Conservation (phyloP, 2,888 invertebrate genomes). For the Galeruca laticollis region DNA sequence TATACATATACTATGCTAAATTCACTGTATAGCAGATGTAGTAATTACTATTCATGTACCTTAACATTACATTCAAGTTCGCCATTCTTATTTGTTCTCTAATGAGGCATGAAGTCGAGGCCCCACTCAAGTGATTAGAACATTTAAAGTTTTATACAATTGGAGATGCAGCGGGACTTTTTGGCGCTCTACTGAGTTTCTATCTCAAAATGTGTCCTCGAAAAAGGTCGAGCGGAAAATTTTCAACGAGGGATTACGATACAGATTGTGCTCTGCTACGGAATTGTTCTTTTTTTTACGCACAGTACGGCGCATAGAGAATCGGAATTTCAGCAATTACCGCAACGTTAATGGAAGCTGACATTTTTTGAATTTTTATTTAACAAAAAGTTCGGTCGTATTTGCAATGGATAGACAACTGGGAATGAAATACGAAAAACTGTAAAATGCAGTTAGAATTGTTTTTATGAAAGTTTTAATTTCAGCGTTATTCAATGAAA, state of each 20-base stretch:
- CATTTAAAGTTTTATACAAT: constrained; percentile 17
- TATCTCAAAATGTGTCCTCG: not conserved
- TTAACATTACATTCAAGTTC: not conserved
- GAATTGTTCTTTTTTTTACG: not conserved
- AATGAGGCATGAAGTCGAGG: constrained; percentile 22
- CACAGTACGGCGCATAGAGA: not conserved
- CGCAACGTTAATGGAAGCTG: not conserved
- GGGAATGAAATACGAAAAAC: too few relatives aligned
- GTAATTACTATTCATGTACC: not conserved
- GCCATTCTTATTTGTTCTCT: constrained; percentile 22
- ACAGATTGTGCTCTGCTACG: not conserved
- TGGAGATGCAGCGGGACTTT: not conserved
- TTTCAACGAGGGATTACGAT: not conserved
- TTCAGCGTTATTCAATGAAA: too few relatives aligned
- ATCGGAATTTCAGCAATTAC: not conserved
- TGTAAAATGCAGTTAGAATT: too few relatives aligned
- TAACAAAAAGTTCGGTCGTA: not conserved
- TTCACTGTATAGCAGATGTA: not conserved
- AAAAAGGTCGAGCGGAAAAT: not conserved
- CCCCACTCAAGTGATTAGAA: constrained; percentile 23
- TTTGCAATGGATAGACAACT: too few relatives aligned
- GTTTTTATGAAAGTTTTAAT: too few relatives aligned
- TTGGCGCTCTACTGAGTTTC: constrained; percentile 5
- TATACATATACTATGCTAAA: not conserved
- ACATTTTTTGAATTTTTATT: not conserved